Evolutionary conservation across 2,113 vertebrate genomes (phyloP).

Genomic region (Toxostoma redivivum): DNA sequence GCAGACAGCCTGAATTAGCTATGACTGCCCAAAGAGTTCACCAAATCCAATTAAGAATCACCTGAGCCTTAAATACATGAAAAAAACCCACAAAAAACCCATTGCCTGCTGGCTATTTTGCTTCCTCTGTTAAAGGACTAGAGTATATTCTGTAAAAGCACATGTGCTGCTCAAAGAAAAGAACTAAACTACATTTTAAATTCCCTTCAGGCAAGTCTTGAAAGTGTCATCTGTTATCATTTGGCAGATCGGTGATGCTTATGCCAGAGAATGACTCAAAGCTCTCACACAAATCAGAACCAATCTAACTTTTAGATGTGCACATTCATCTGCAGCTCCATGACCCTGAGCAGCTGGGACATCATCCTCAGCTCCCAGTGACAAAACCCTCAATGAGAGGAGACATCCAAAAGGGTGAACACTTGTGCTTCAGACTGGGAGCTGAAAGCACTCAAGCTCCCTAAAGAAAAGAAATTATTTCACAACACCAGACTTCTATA

Average conservation of each 20-base stretch:
- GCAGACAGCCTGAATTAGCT: not conserved
- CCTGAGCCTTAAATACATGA: not conserved
- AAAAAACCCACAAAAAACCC: accelerated
- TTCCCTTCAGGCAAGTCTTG: not conserved
- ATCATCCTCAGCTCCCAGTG: not conserved
- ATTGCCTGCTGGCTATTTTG: not conserved
- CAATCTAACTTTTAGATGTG: not conserved
- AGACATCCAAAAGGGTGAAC: not conserved
- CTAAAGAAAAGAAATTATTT: not conserved
- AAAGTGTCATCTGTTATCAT: not conserved
- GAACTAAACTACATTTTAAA: not conserved
- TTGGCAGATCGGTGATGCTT: not conserved
- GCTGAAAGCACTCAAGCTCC: not conserved
- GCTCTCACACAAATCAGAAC: not conserved
- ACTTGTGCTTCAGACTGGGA: not conserved
- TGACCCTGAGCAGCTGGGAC: not conserved
- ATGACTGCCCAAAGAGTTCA: not conserved
- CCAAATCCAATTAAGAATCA: not conserved
- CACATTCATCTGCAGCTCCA: not conserved
- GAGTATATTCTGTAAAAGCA: not conserved
- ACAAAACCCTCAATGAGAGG: not conserved
- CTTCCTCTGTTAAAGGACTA: not conserved
- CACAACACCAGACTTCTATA: not conserved
- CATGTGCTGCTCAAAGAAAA: not conserved
- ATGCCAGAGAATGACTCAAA: not conserved